These are phyloP conservation scores for Euzophera pinguis DNA, from an alignment of 2,888 invertebrate species.

Conservation along the genomic window DNA sequence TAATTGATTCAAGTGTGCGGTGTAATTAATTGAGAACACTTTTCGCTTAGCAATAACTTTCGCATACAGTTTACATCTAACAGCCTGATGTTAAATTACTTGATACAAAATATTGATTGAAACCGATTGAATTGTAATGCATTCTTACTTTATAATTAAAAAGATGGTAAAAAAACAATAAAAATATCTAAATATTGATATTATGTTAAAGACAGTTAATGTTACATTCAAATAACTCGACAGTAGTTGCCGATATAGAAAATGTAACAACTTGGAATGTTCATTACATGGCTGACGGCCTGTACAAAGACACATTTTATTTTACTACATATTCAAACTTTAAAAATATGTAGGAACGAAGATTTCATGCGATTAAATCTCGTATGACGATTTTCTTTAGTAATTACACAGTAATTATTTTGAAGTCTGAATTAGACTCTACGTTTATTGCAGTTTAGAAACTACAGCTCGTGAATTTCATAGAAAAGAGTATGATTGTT, in stretches of 20 bases:
- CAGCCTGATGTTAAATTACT: conserved; percentile 21
- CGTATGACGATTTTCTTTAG: too few species aligned
- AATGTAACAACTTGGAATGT: conserved; percentile 15
- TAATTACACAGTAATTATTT: too few species aligned
- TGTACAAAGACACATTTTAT: neutral
- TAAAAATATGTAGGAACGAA: neutral
- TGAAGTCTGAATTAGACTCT: too few species aligned
- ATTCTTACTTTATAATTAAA: conserved; percentile 36
- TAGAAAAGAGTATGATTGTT: too few species aligned
- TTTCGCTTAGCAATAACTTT: neutral
- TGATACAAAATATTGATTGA: conserved; percentile 35
- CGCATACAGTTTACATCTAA: neutral
- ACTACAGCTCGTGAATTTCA: too few species aligned
- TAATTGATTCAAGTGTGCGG: conserved; percentile 2
- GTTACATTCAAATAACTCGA: neutral
- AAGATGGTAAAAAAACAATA: conserved; percentile 21
- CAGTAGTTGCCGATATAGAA: neutral
- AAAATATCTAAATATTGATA: conserved; percentile 15
- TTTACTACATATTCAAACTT: neutral
- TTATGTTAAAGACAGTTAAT: neutral
- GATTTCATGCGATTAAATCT: neutral
- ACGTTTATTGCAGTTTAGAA: too few species aligned
- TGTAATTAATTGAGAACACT: neutral
- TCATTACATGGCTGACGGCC: neutral
- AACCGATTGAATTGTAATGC: conserved; percentile 42